Base-by-base conservation (phyloP, 2,888 invertebrate genomes). In the Epirrhoe tristata region DNA sequence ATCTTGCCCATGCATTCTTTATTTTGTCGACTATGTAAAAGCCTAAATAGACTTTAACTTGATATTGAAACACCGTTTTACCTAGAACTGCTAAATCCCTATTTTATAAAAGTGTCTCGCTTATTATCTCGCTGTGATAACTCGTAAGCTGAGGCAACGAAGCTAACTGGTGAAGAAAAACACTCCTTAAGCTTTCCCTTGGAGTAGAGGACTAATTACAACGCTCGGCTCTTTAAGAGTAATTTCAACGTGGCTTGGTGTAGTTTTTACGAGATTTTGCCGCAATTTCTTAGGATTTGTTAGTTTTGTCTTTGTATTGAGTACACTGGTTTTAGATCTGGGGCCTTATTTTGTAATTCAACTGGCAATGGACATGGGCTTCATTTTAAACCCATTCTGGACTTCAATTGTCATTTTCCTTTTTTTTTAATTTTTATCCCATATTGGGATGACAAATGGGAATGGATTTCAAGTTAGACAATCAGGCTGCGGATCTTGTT, bases 41-140 rank as follows among this genome's bases (percentile, higher is more conserved):
- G n/a, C n/a, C n/a, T n/a, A n/a, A n/a, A n/a, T n/a, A n/a, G n/a
- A n/a, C 24, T 24, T 2, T 24, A 12, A 43, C 39, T 10, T 5
- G 12, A 12, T 12, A 12, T 36, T 8, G 39, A 43, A 43, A 43
- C 39, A 2, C 24, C 8, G 39, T 43, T 43, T 43, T 43, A 12
- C 39, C 3, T 12, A 12, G 12, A 43, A 43, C 12, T 12, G 12
- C 12, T 43, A 12, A 43, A 43, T 12, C 39, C 24, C 3, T 8
- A 39, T 43, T 12, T 43, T 43, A 4, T 43, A 43, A 56, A 62
- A 86, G 85, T 87, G 55, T 59, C 58, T 84, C 83, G 75, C 78
- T 79, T 79, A 81, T 82, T 87, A 87, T 88, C 88, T 87, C 88
- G 85, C 77, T 54, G 59, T 65, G 60, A 67, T 71, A 67, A 69